phyloP scores from a whole-genome alignment of 2,113 vertebrate genomes.

The Galeopterus variegatus region DNA sequence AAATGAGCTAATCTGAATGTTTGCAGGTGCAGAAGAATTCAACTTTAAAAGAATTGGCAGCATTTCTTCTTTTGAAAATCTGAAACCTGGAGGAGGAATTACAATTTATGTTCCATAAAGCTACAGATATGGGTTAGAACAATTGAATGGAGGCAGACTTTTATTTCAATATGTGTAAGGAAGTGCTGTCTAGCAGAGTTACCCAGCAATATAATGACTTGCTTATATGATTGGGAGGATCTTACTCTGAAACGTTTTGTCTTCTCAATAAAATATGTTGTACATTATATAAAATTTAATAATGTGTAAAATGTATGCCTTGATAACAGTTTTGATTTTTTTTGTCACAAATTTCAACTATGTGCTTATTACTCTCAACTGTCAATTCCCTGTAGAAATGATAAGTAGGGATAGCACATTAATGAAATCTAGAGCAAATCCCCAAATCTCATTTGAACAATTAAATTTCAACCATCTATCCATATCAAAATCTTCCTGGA shows the following conservation, averaged over 20 bases:
- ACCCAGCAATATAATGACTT: background rate
- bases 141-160: background rate
- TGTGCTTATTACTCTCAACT: background rate
- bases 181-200: background rate
- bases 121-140: background rate
- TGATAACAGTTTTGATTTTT: background rate
- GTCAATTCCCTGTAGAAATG: conserved; percentile 5
- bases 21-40: background rate
- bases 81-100: background rate
- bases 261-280: conserved; percentile 41
- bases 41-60: background rate
- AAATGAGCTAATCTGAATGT: background rate
- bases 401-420: background rate
- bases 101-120: background rate
- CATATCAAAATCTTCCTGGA: conserved; percentile 18
- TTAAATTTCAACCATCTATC: conserved; percentile 1
- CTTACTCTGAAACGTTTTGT: background rate
- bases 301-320: background rate
- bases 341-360: background rate
- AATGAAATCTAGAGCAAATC: conserved; percentile 43
- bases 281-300: conserved; percentile 24
- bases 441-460: conserved; percentile 40
- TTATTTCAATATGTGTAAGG: background rate
- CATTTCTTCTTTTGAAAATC: conserved; percentile 20
- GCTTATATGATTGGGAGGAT: background rate